Percentiles rank a stretch among this genome's conserved stretches.
Conservation (phyloP, 2,797 vertebrate species). For the Aulostomus chinensis region DNA sequence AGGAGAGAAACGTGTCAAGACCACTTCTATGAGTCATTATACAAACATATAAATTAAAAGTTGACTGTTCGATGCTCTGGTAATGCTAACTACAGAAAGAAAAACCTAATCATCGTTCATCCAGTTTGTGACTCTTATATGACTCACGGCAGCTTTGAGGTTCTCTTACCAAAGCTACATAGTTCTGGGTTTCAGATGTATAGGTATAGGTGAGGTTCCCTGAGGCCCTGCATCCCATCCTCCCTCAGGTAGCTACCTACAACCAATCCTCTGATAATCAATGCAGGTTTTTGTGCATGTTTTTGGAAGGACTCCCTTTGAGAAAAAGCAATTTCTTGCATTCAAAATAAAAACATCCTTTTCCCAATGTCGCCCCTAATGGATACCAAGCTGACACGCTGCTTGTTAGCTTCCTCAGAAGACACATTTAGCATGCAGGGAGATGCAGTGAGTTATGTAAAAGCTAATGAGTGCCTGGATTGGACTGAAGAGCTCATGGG, state of each 20-base stretch:
- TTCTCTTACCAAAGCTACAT: constrained; percentile 8
- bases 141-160: constrained; percentile 39
- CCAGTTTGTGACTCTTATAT: no score
- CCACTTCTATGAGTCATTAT: constrained; percentile 39
- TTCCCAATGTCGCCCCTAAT: constrained; percentile 51
- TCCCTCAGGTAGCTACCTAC: constrained; percentile 37
- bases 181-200: constrained; percentile 25
- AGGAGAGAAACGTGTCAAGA: constrained; percentile 38
- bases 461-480: constrained; percentile 63
- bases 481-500: constrained; percentile 52
- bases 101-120: no score
- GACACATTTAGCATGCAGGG: constrained; percentile 56
- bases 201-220: no score
- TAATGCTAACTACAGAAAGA: no score
- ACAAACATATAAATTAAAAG: constrained; percentile 43
- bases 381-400: constrained; percentile 49
- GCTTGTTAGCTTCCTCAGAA: constrained; percentile 39
- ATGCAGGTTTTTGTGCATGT: constrained; percentile 45
- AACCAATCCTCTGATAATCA: constrained; percentile 47
- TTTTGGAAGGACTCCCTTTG: constrained; percentile 49
- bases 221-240: no score
- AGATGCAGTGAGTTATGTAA: constrained; percentile 51
- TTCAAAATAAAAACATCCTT: constrained; percentile 60
- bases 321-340: constrained; percentile 61
- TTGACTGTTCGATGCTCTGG: background rate